Percentiles rank a stretch among this genome's conserved stretches.
Evolutionary conservation across 92 coral and sea anemone genomes (phyloP).

Genomic region (Pocillopora meandrina): DNA sequence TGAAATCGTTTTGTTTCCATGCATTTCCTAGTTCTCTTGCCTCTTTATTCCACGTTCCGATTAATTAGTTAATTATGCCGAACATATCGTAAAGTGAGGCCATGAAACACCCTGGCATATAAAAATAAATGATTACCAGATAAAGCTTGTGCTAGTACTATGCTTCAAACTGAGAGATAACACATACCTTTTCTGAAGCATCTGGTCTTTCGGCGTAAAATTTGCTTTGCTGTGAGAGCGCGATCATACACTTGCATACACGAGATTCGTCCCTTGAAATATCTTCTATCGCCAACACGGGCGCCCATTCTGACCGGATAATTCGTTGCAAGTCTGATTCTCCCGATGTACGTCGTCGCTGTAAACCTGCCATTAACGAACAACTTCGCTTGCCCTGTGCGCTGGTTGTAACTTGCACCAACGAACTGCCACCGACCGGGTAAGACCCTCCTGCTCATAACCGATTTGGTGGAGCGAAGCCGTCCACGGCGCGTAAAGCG

Average conservation of each 20-base stretch:
- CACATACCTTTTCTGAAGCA: slow-evolving; percentile 63
- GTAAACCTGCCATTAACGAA: slow-evolving; percentile 58
- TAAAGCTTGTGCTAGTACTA: too few species aligned
- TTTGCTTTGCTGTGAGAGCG: slow-evolving; percentile 56
- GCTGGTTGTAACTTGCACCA: slow-evolving; percentile 62
- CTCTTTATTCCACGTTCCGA: too few species aligned
- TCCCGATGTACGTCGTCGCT: slow-evolving; percentile 38
- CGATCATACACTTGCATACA: slow-evolving; percentile 68
- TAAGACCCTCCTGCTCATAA: slow-evolving; percentile 29
- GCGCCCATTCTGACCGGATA: slow-evolving; percentile 75
- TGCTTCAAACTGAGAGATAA: too few species aligned
- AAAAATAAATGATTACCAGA: too few species aligned
- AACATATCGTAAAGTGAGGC: too few species aligned
- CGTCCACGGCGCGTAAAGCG: slow-evolving; percentile 55
- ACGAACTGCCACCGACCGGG: slow-evolving; percentile 65
- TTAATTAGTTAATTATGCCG: too few species aligned
- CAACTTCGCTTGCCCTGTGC: slow-evolving; percentile 59
- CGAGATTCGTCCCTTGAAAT: slow-evolving; percentile 71
- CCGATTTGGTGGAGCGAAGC: slow-evolving; percentile 38
- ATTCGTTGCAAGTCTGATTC: slow-evolving; percentile 56
- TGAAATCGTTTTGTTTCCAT: not conserved
- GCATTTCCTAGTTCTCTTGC: too few species aligned
- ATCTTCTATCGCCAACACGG: slow-evolving; percentile 45
- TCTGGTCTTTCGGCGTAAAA: slow-evolving; percentile 61
- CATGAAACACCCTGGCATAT: too few species aligned